Percentiles rank a stretch among this genome's conserved stretches.
These are phyloP conservation scores for Platyscapa corneri DNA, from an alignment of 1,140 invertebrate species.

Conservation along the genomic window DNA sequence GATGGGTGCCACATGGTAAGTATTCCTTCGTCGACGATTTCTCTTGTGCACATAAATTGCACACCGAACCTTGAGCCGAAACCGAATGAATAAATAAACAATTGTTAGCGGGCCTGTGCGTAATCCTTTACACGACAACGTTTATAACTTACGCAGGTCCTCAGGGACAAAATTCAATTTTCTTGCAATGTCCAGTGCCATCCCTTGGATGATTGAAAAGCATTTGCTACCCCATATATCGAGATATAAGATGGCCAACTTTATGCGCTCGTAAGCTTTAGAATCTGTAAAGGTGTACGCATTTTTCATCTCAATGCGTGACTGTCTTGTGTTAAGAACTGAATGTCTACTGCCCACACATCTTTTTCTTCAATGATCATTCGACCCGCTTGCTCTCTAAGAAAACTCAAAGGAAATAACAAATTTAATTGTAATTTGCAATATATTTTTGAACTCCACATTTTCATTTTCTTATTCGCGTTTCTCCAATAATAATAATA, in stretches of 20 bases:
- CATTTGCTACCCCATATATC: conserved; percentile 32
- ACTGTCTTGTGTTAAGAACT: background rate
- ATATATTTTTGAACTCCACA: no score
- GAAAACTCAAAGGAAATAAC: no score
- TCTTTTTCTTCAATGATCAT: background rate
- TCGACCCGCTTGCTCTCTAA: background rate
- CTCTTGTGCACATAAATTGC: background rate
- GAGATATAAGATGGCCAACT: conserved; percentile 63
- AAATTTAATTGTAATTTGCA: no score
- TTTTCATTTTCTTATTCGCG: no score
- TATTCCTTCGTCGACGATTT: background rate
- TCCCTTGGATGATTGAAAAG: conserved; percentile 55
- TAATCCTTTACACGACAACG: background rate
- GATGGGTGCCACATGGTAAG: conserved; percentile 88
- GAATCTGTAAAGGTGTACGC: conserved; percentile 58
- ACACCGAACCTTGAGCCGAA: background rate
- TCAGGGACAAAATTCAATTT: conserved; percentile 74
- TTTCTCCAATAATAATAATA: no score
- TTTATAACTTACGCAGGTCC: conserved; percentile 57
- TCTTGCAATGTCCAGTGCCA: conserved; percentile 71
- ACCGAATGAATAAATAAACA: background rate
- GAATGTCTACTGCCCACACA: background rate
- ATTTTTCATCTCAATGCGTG: conserved; percentile 54
- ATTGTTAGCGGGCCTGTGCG: background rate
- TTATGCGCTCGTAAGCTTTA: conserved; percentile 72